Evolutionary conservation across 2,797 vertebrate genomes (phyloP).

Genomic region (Cyclura pinguis): DNA sequence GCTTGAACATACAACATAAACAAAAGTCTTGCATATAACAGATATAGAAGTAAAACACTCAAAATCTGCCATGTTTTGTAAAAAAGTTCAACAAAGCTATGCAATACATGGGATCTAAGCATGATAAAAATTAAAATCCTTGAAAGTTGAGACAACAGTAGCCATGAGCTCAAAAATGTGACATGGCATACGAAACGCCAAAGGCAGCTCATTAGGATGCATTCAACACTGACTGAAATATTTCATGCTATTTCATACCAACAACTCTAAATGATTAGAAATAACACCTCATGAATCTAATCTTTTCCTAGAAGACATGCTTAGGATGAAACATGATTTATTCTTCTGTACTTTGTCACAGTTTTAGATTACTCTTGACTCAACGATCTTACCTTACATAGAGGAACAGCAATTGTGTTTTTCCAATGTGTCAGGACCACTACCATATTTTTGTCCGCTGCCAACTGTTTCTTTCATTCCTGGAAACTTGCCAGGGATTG

Average conservation of each 20-base stretch:
- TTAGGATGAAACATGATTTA: not conserved
- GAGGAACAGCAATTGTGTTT: too few relatives aligned
- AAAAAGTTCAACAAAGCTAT: not conserved
- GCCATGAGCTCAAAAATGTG: not conserved
- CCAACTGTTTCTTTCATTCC: too few relatives aligned
- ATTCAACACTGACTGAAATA: not conserved
- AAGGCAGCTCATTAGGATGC: not conserved
- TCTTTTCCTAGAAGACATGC: not conserved
- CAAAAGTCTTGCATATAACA: constrained; percentile 27
- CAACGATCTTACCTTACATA: not conserved
- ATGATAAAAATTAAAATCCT: not conserved
- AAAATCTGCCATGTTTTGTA: not conserved
- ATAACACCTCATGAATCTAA: too few relatives aligned
- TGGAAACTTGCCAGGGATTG: too few relatives aligned
- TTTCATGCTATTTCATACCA: too few relatives aligned
- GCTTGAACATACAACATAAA: constrained; percentile 46
- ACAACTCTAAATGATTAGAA: too few relatives aligned
- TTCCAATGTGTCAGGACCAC: too few relatives aligned
- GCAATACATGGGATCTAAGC: not conserved
- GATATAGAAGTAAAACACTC: not conserved
- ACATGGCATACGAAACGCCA: not conserved
- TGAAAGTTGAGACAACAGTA: not conserved
- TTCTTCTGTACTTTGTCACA: not conserved
- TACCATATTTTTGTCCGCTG: too few relatives aligned
- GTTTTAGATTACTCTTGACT: not conserved